Evolutionary conservation across 2,113 vertebrate species (phyloP).

Genomic region (Podiceps cristatus): DNA sequence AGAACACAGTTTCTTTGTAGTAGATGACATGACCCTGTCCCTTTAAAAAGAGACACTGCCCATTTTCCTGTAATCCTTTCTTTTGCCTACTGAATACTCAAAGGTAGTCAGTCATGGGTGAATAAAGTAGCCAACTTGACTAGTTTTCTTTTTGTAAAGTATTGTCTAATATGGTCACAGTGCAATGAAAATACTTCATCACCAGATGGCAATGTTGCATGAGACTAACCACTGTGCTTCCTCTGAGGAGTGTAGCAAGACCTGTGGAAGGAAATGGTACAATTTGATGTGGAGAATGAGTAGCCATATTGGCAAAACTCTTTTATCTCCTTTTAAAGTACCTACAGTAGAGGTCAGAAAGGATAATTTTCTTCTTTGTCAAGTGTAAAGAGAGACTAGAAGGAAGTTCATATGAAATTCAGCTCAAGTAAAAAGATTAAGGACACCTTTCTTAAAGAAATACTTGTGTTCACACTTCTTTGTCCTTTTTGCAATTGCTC

Average conservation of each 20-base stretch:
- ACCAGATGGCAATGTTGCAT: constrained; percentile 62
- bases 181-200: constrained; percentile 36
- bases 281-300: not conserved
- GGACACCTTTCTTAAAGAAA: not conserved
- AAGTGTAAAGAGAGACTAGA: constrained; percentile 5
- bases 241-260: not conserved
- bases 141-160: not conserved
- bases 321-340: constrained; percentile 16
- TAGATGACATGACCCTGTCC: not conserved
- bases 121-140: not conserved
- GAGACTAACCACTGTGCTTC: not conserved
- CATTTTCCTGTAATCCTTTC: not conserved
- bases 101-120: not conserved
- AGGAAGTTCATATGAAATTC: constrained; percentile 17
- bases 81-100: not conserved
- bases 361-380: constrained; percentile 20
- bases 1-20: not conserved
- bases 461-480: not conserved
- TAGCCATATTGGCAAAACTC: constrained; percentile 30
- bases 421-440: constrained; percentile 19
- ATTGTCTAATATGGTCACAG: not conserved
- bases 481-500: not conserved
- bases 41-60: too few relatives aligned
- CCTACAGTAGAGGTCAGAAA: not conserved
- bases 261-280: not conserved